phyloP scores from a whole-genome alignment of 2,888 invertebrate species.

The Agonopterix heracliana region DNA sequence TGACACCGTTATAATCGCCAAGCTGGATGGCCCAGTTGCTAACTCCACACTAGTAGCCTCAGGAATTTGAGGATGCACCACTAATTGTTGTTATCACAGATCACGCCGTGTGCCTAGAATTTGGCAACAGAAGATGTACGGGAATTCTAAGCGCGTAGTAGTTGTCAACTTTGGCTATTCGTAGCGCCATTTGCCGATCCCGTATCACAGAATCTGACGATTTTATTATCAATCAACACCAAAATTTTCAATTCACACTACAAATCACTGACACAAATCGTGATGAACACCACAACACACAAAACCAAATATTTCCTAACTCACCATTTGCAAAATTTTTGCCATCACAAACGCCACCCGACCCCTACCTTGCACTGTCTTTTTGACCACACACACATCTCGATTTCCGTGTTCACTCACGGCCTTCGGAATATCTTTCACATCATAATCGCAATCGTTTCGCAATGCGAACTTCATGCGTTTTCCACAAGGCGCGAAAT shows the following conservation, averaged over 20 bases:
- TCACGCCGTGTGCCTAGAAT: slow-evolving; percentile 60
- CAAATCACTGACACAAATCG: slow-evolving; percentile 60
- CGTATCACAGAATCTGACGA: slow-evolving; percentile 67
- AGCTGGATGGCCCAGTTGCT: slow-evolving; percentile 75
- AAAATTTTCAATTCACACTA: slow-evolving; percentile 55
- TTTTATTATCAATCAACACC: slow-evolving; percentile 62
- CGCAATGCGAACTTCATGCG: slow-evolving; percentile 77
- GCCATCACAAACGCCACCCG: slow-evolving; percentile 88
- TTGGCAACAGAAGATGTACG: slow-evolving; percentile 55
- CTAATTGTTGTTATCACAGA: slow-evolving; percentile 61
- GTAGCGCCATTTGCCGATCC: slow-evolving; percentile 75
- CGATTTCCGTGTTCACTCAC: slow-evolving; percentile 79
- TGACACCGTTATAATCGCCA: slow-evolving; percentile 78
- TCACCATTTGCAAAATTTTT: slow-evolving; percentile 86
- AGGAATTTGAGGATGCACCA: slow-evolving; percentile 66
- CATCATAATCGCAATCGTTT: slow-evolving; percentile 78
- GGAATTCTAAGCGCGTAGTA: slow-evolving; percentile 74
- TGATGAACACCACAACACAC: slow-evolving; percentile 49
- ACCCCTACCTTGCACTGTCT: slow-evolving; percentile 85
- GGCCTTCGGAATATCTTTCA: slow-evolving; percentile 80
- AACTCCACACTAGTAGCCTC: slow-evolving; percentile 60
- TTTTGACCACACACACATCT: slow-evolving; percentile 78
- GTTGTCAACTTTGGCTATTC: slow-evolving; percentile 73
- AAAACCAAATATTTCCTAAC: slow-evolving; percentile 74
- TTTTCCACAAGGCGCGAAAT: slow-evolving; percentile 63